phyloP scores from a whole-genome alignment of 2,888 invertebrate species.

The Orchesellides sinensis region DNA sequence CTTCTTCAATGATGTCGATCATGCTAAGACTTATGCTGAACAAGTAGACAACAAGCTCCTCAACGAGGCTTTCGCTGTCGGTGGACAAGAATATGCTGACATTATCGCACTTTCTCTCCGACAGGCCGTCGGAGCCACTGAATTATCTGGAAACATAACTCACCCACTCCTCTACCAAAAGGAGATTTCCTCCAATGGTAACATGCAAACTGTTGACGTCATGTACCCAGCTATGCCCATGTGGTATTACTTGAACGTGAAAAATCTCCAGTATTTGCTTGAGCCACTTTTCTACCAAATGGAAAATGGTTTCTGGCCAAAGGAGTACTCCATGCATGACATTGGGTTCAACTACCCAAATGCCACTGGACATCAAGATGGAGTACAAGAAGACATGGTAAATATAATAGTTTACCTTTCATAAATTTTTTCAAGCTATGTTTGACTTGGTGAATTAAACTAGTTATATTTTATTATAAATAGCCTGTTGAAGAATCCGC shows the following conservation, averaged over 20 bases:
- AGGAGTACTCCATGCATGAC: slow-evolving; percentile 68
- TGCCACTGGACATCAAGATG: slow-evolving; percentile 63
- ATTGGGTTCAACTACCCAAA: slow-evolving; percentile 69
- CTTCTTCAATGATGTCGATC: slow-evolving; percentile 59
- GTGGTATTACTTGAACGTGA: slow-evolving; percentile 63
- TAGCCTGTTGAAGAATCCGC: slow-evolving; percentile 71
- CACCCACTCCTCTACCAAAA: slow-evolving; percentile 66
- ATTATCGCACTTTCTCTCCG: slow-evolving; percentile 67
- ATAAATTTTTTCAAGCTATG: background rate
- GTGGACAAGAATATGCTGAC: slow-evolving; percentile 69
- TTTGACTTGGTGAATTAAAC: background rate
- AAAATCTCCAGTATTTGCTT: slow-evolving; percentile 50
- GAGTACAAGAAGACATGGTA: slow-evolving; percentile 58
- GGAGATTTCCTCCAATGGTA: slow-evolving; percentile 68
- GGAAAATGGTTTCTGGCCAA: slow-evolving; percentile 66
- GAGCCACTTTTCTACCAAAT: slow-evolving; percentile 71
- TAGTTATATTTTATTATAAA: background rate
- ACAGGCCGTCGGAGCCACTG: slow-evolving; percentile 66
- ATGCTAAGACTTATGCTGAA: slow-evolving; percentile 31
- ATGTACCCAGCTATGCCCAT: slow-evolving; percentile 69
- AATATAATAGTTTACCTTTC: background rate
- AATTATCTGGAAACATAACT: slow-evolving; percentile 64
- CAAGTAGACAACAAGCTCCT: slow-evolving; percentile 63
- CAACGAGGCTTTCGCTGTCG: slow-evolving; percentile 53
- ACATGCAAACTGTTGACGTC: slow-evolving; percentile 71